A percentile compares a stretch with the other conserved stretches of the same genome.
These are phyloP conservation scores for Lasioglossum morio DNA, from an alignment of 2,888 invertebrate species.

Conservation along the genomic window DNA sequence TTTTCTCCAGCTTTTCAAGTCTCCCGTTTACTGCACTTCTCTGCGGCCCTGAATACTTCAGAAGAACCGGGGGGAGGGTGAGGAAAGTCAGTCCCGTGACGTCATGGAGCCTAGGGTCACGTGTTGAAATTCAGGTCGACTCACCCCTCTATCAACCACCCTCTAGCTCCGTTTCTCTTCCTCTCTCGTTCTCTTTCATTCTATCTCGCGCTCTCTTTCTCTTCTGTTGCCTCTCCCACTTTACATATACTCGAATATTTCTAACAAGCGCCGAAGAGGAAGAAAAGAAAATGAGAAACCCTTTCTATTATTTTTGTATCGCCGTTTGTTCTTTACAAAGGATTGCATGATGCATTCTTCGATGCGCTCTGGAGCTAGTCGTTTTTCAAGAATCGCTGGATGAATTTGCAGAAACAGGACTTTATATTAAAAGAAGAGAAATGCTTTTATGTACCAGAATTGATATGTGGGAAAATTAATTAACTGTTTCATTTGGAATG, in stretches of 20 bases:
- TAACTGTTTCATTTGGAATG: neutral
- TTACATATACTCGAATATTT: constrained; percentile 39
- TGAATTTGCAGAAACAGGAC: neutral
- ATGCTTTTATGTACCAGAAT: neutral
- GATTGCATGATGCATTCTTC: constrained; percentile 20
- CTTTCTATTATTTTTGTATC: neutral
- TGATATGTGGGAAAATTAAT: neutral
- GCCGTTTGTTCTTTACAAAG: constrained; percentile 24
- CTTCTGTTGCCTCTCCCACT: neutral
- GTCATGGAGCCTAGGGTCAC: constrained; percentile 75
- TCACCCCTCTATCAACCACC: constrained; percentile 57
- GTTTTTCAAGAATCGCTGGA: neutral
- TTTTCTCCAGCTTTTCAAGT: constrained; percentile 20
- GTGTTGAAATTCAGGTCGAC: constrained; percentile 78
- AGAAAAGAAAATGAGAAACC: neutral
- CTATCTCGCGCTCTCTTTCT: neutral
- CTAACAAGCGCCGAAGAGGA: constrained; percentile 3
- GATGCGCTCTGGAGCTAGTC: neutral
- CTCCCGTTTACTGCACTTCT: constrained; percentile 51
- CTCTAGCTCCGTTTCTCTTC: constrained; percentile 6
- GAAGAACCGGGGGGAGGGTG: constrained; percentile 36
- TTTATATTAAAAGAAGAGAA: neutral
- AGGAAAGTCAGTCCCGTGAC: constrained; percentile 70
- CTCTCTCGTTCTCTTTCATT: neutral
- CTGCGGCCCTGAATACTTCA: constrained; percentile 61